Conservation (phyloP, 1,140 invertebrate species). For the Pachypsylla venusta region DNA sequence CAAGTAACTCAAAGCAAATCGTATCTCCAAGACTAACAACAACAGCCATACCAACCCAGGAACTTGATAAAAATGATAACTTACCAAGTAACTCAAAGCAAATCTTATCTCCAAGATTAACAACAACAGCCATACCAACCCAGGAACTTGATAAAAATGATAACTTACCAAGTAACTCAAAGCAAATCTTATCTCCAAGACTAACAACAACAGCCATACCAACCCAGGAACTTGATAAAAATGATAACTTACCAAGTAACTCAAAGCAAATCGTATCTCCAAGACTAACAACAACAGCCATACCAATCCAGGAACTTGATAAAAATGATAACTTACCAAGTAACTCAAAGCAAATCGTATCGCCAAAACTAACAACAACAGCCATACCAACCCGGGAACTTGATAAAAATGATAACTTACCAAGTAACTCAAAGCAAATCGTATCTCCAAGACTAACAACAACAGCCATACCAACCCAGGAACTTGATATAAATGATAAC, state of each 20-base stretch:
- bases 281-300: conserved; percentile 63
- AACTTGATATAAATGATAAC: conserved; percentile 29
- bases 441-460: conserved; percentile 66
- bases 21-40: conserved; percentile 66
- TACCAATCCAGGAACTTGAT: conserved; percentile 70
- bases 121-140: conserved; percentile 66
- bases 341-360: conserved; percentile 65
- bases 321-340: conserved; percentile 42
- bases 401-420: conserved; percentile 36
- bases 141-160: conserved; percentile 46
- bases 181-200: conserved; percentile 68
- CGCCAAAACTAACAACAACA: conserved; percentile 60
- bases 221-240: conserved; percentile 62
- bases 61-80: conserved; percentile 29
- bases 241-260: conserved; percentile 43
- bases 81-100: conserved; percentile 64
- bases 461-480: conserved; percentile 68
- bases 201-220: conserved; percentile 69
- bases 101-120: conserved; percentile 65
- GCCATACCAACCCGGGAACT: conserved; percentile 73
- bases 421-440: conserved; percentile 62
- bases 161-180: conserved; percentile 51
- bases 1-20: conserved; percentile 62
- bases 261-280: conserved; percentile 70
- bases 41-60: conserved; percentile 68